These are phyloP conservation scores for Cryptocheilus praepositus DNA, from an alignment of 2,888 invertebrate genomes.

Conservation along the genomic window DNA sequence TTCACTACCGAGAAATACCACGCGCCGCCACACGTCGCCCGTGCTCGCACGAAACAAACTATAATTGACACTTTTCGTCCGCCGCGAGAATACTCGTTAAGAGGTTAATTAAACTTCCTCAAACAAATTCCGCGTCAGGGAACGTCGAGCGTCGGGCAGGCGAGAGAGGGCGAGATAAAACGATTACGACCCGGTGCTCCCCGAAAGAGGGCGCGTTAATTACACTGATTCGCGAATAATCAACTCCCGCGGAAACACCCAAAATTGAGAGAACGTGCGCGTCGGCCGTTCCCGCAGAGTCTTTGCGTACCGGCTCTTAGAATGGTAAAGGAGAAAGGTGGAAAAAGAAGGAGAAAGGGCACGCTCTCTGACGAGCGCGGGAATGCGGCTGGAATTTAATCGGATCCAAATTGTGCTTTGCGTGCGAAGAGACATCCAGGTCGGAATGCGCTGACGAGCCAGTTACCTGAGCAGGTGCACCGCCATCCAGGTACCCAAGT, in stretches of 20 bases:
- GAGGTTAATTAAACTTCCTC: constrained; percentile 37
- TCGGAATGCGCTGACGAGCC: constrained; percentile 28
- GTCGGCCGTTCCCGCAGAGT: background rate
- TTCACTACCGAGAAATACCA: no score
- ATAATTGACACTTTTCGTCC: no score
- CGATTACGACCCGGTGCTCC: background rate
- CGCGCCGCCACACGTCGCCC: background rate
- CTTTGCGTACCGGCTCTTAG: background rate
- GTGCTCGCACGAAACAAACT: no score
- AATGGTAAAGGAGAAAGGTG: no score
- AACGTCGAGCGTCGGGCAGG: background rate
- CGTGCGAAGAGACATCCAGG: constrained; percentile 29
- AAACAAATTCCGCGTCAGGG: constrained; percentile 23
- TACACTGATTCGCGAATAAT: constrained; percentile 43
- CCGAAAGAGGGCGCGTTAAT: constrained; percentile 30
- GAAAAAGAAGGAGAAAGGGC: no score
- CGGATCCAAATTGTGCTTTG: constrained; percentile 49
- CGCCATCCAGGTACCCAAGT: background rate
- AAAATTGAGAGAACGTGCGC: constrained; percentile 31
- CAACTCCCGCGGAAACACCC: constrained; percentile 30
- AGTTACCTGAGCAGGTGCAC: background rate
- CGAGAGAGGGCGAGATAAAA: background rate
- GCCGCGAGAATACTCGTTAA: constrained; percentile 20
- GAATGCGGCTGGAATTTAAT: constrained; percentile 61
- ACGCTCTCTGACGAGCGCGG: constrained; percentile 24